These are phyloP conservation scores for Scrobipalpa atriplicella DNA, from an alignment of 2,888 invertebrate species.

Conservation along the genomic window DNA sequence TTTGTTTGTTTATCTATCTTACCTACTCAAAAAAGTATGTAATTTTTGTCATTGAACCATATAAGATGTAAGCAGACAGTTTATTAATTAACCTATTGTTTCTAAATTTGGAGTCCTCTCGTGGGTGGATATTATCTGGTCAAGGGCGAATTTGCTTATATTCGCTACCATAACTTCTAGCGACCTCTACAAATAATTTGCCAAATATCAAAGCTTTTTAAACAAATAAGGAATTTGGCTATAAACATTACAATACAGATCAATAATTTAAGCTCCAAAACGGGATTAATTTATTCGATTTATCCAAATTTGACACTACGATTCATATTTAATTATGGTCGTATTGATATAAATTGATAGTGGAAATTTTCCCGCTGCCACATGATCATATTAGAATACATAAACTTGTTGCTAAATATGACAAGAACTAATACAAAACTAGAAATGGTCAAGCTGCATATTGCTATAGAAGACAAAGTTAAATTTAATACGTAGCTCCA, in stretches of 20 bases:
- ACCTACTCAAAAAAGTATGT: too few relatives aligned
- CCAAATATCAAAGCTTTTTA: constrained; percentile 17
- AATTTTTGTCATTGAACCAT: neutral
- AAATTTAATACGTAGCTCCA: constrained; percentile 3
- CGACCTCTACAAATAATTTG: constrained; percentile 42
- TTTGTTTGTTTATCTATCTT: too few relatives aligned
- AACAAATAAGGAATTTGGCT: neutral
- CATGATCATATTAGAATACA: neutral
- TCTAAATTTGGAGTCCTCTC: constrained; percentile 54
- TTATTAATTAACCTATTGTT: constrained; percentile 66
- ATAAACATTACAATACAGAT: constrained; percentile 10
- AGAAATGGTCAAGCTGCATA: neutral
- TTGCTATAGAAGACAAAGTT: neutral
- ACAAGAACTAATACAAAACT: constrained; percentile 7
- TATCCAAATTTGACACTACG: constrained; percentile 5
- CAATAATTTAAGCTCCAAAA: constrained; percentile 9
- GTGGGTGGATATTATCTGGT: constrained; percentile 65
- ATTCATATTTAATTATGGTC: constrained; percentile 14
- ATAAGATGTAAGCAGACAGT: constrained; percentile 20
- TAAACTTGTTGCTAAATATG: constrained; percentile 3
- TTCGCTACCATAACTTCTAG: constrained; percentile 36
- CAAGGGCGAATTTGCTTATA: constrained; percentile 55
- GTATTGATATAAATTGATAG: constrained; percentile 4
- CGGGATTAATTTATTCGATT: constrained; percentile 4
- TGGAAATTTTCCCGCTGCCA: neutral